These are phyloP conservation scores for Trachythela sp. DNA, from an alignment of 64 coral and sea anemone genomes.

Conservation along the genomic window DNA sequence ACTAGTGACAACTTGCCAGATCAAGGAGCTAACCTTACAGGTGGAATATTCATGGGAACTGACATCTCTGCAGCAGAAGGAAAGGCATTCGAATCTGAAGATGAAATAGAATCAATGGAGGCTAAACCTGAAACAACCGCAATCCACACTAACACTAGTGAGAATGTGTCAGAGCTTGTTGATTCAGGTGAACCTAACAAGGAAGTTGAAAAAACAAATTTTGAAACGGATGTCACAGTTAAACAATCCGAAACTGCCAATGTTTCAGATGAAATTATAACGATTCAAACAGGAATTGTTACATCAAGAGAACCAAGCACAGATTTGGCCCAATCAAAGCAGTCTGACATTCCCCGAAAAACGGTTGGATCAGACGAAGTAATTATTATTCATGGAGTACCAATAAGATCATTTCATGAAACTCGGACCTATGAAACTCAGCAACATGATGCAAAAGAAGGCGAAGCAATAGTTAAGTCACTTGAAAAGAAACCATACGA, in stretches of 20 bases:
- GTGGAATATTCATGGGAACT: background rate
- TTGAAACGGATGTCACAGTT: no score
- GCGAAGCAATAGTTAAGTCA: no score
- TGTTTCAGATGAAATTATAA: background rate
- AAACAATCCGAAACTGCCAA: no score
- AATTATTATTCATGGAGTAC: background rate
- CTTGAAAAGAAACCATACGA: no score
- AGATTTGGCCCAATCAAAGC: background rate
- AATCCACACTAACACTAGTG: no score
- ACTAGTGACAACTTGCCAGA: background rate
- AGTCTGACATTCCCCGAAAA: background rate
- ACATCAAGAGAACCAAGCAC: background rate
- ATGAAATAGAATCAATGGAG: background rate
- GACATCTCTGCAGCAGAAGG: background rate
- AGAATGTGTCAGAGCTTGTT: no score
- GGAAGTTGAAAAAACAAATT: no score
- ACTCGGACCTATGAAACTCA: no score
- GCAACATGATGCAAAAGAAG: no score
- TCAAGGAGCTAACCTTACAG: background rate
- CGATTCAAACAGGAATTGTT: background rate
- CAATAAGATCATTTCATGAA: background rate
- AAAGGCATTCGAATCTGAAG: background rate
- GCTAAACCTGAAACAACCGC: no score
- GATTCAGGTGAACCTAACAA: no score
- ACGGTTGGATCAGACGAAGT: conserved; percentile 1